A percentile compares a stretch with the other conserved stretches of the same genome.
Evolutionary conservation across 2,888 invertebrate species (phyloP).

Genomic region (Glaucopsyche alexis): DNA sequence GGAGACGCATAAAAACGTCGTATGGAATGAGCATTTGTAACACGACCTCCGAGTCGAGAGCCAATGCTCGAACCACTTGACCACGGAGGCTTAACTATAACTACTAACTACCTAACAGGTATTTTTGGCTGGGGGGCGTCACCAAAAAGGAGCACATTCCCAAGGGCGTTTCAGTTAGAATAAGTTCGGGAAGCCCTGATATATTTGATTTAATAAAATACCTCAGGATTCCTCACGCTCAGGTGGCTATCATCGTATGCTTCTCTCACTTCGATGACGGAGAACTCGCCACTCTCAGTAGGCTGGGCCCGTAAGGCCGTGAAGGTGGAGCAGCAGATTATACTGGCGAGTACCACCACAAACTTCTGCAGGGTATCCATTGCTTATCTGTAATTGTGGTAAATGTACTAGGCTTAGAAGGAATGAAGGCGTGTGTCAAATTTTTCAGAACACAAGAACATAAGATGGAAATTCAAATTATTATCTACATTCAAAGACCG

Average conservation of each 20-base stretch:
- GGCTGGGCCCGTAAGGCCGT: not conserved
- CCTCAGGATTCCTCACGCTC: not conserved
- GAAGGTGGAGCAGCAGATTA: not conserved
- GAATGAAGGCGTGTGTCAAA: not conserved
- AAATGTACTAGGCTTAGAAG: not conserved
- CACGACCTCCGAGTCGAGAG: no score
- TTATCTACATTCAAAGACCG: no score
- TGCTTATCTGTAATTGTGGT: not conserved
- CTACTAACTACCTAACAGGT: no score
- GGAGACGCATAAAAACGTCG: no score
- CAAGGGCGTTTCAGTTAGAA: no score
- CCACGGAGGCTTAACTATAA: no score
- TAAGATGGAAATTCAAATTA: no score
- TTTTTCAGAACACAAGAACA: not conserved
- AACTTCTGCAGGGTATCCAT: not conserved
- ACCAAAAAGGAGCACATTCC: no score
- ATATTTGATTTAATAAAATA: not conserved
- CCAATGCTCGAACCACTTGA: no score
- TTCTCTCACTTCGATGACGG: conserved; percentile 17
- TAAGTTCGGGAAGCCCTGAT: no score
- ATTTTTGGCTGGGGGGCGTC: no score
- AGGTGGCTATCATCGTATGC: conserved; percentile 12
- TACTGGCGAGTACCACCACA: not conserved
- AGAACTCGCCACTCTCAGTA: not conserved
- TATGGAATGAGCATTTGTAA: no score